Evolutionary conservation across 2,797 vertebrate genomes (phyloP).

Genomic region (Betta splendens): DNA sequence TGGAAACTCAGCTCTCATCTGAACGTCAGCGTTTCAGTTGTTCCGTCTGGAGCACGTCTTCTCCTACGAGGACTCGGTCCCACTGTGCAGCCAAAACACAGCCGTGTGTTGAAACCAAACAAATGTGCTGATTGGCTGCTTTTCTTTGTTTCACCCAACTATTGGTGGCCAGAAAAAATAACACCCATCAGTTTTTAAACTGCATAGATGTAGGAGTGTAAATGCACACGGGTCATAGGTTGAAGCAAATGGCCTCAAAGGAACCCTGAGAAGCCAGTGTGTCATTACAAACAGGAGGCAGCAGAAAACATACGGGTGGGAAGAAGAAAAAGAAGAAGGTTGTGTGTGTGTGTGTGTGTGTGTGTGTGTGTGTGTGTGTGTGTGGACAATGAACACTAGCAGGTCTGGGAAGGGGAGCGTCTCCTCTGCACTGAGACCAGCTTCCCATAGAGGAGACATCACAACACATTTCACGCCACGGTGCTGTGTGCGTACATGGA

Average conservation of each 20-base stretch:
- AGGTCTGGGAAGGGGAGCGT: constrained; percentile 63
- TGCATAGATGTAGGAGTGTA: neutral
- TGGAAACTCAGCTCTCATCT: constrained; percentile 48
- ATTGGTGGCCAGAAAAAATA: neutral
- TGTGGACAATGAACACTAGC: constrained; percentile 68
- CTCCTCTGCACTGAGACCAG: constrained; percentile 59
- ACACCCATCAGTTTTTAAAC: neutral
- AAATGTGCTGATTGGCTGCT: neutral
- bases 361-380: constrained; percentile 21
- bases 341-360: constrained; percentile 12
- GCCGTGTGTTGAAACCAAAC: neutral
- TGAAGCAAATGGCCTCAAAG: constrained; percentile 4
- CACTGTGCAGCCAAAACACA: constrained; percentile 13
- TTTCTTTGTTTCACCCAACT: neutral
- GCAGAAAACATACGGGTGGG: constrained; percentile 35
- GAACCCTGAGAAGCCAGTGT: constrained; percentile 12
- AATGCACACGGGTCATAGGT: neutral
- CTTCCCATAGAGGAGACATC: constrained; percentile 71
- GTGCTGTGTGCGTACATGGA: constrained; percentile 27
- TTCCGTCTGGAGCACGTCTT: constrained; percentile 7
- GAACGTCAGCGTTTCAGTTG: constrained; percentile 30
- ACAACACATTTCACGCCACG: constrained; percentile 76
- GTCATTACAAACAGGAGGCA: constrained; percentile 8
- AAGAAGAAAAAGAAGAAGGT: too few relatives aligned
- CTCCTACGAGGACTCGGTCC: constrained; percentile 19